Evolutionary conservation across 2,797 vertebrate species (phyloP).

Genomic region (Notolabrus celidotus): DNA sequence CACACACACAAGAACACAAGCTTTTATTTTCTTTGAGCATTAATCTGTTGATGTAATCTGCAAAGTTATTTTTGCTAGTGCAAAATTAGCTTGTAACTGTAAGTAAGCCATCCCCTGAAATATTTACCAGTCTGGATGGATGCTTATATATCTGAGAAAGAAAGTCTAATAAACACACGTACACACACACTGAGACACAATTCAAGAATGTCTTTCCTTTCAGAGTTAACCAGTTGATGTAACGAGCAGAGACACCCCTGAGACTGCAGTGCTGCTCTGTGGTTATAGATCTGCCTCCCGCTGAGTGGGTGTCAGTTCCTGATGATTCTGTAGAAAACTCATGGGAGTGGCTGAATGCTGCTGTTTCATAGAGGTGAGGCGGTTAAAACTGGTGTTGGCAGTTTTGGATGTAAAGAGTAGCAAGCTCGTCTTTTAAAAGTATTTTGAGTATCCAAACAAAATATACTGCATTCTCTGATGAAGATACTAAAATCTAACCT

Average conservation of each 20-base stretch:
- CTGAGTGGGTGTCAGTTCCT: background rate
- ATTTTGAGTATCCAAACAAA: background rate
- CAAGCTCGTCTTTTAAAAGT: background rate
- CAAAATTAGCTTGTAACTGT: slow-evolving; percentile 17
- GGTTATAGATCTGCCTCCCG: background rate
- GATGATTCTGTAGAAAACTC: background rate
- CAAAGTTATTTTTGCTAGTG: background rate
- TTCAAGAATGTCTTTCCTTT: background rate
- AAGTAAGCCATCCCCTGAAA: background rate
- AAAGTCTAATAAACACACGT: background rate
- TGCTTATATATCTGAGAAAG: slow-evolving; percentile 44
- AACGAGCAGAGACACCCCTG: slow-evolving; percentile 4
- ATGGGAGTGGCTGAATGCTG: background rate
- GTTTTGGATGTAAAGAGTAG: background rate
- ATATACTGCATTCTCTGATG: background rate
- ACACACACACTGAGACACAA: slow-evolving; percentile 10
- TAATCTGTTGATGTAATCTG: slow-evolving; percentile 2
- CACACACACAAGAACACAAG: slow-evolving; percentile 6
- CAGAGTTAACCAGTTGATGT: slow-evolving; percentile 5
- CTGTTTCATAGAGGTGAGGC: background rate
- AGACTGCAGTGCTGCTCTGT: background rate
- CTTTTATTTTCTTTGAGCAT: slow-evolving; percentile 2
- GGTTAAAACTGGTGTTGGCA: background rate
- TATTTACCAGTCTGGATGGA: slow-evolving; percentile 22
- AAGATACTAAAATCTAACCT: background rate